These are phyloP conservation scores for Bufotes viridis DNA, from an alignment of 2,797 vertebrate species.

Conservation along the genomic window DNA sequence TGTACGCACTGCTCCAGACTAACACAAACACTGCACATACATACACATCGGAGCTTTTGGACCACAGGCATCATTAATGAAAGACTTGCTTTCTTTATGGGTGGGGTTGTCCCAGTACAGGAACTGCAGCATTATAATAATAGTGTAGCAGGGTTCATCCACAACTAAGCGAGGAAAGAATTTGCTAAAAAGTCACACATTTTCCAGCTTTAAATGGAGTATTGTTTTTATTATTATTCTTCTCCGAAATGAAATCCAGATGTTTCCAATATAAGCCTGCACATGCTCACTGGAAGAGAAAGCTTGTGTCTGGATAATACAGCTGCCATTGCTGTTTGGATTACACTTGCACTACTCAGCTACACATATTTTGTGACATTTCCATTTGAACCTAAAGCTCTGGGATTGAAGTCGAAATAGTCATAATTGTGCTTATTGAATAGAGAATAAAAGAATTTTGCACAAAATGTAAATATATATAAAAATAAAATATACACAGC, in stretches of 20 bases:
- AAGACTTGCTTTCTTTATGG: slow-evolving; percentile 71
- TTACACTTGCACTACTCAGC: slow-evolving; percentile 17
- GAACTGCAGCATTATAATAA: slow-evolving; percentile 46
- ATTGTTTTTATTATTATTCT: slow-evolving; percentile 40
- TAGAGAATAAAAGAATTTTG: background rate
- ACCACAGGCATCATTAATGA: slow-evolving; percentile 71
- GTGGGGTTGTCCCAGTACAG: slow-evolving; percentile 68
- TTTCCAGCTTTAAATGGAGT: slow-evolving; percentile 5
- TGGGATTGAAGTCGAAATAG: background rate
- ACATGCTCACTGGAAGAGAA: slow-evolving; percentile 29
- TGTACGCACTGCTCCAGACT: slow-evolving; percentile 75
- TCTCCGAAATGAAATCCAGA: slow-evolving; percentile 51
- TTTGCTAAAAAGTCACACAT: slow-evolving; percentile 40
- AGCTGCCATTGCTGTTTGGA: slow-evolving; percentile 30
- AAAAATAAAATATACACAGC: background rate
- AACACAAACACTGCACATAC: slow-evolving; percentile 65
- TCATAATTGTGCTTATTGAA: background rate
- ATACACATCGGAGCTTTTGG: slow-evolving; percentile 68
- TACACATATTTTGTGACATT: slow-evolving; percentile 1
- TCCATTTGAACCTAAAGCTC: background rate
- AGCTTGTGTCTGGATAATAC: slow-evolving; percentile 24
- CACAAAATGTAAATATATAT: background rate
- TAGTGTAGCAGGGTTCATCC: slow-evolving; percentile 41
- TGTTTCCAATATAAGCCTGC: slow-evolving; percentile 40
- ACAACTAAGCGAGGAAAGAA: slow-evolving; percentile 28